Percentiles rank a stretch among this genome's conserved stretches.
Conservation (phyloP, 2,888 invertebrate genomes). For the Euzetes globulus region DNA sequence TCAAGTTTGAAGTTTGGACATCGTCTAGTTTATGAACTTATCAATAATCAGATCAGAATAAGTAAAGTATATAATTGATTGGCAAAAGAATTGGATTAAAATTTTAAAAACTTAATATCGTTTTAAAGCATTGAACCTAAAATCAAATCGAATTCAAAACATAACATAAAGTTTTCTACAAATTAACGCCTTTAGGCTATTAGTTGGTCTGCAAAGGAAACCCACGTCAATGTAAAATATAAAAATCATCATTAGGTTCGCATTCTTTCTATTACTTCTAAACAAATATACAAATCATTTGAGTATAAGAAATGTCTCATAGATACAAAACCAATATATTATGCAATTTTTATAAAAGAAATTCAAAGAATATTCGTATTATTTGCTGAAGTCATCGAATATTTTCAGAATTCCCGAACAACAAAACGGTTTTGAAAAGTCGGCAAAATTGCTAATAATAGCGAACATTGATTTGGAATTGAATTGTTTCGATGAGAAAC, state of each 20-base stretch:
- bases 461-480: too few relatives aligned
- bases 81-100: neutral
- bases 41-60: neutral
- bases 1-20: too few relatives aligned
- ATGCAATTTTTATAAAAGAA: too few relatives aligned
- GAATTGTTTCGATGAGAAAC: too few relatives aligned
- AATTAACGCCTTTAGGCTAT: conserved; percentile 9
- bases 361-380: too few relatives aligned
- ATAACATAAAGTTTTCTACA: neutral
- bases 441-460: too few relatives aligned
- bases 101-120: neutral
- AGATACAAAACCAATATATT: neutral
- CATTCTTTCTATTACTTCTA: neutral
- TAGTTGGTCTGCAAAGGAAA: neutral
- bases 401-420: too few relatives aligned
- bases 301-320: neutral
- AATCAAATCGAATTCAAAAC: neutral
- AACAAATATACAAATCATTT: neutral
- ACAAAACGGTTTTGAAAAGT: too few relatives aligned
- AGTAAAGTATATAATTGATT: neutral
- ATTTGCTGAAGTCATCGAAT: too few relatives aligned
- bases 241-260: neutral
- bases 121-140: neutral
- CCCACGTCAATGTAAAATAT: neutral
- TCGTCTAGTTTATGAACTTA: too few relatives aligned